Evolutionary conservation across 2,888 invertebrate genomes (phyloP), one percentile per base, ranked within the genome.

Genomic region (Heterodera filipjevi): DNA sequence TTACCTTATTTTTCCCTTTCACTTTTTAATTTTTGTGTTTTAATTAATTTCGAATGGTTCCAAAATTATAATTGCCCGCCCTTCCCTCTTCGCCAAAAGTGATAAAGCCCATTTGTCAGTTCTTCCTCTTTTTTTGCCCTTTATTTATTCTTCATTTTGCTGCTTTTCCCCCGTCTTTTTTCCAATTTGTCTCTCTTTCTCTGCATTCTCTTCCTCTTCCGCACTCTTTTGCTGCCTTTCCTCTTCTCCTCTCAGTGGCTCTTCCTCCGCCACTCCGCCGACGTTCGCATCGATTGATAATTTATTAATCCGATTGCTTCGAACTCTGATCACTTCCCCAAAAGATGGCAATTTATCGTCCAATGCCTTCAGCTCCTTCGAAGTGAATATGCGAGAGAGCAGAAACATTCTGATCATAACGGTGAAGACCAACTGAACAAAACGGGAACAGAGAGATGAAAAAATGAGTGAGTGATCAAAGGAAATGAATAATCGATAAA

Each of bases 261-360:
- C 30, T 35, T 46, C 33, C 49, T 30, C 46, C 32, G 71, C 35
- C 19, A 1, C 49, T 33, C 49, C 32, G 8, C 49, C n/a, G n/a
- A n/a, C n/a, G 33, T 39, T 32, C 19, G 16, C 16, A 39, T 27
- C 44, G 30, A 32, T 12, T n/a, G 30, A 27, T 14, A 74, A 74
- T 14, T 39, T 59, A 35, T n/a, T 73, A 19, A 8, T n/a, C 73
- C n/a, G 53, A 30, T 39, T 27, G 22, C 27, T 46, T 33, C 74
- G 32, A 30, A 74, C 75, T 3, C 66, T 79, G 71, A 82, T 83
- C 35, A 82, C 82, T n/a, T 82, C 84, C 14, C 66, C 70, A 46
- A 81, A 82, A 30, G 39, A 59, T n/a, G 83, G 85, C 59, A 86
- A 77, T 19, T 77, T 44, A 76, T 85, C 86, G 75, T 85, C 85